Conservation (phyloP, 2,797 vertebrate genomes). For the Alexandromys oeconomus region DNA sequence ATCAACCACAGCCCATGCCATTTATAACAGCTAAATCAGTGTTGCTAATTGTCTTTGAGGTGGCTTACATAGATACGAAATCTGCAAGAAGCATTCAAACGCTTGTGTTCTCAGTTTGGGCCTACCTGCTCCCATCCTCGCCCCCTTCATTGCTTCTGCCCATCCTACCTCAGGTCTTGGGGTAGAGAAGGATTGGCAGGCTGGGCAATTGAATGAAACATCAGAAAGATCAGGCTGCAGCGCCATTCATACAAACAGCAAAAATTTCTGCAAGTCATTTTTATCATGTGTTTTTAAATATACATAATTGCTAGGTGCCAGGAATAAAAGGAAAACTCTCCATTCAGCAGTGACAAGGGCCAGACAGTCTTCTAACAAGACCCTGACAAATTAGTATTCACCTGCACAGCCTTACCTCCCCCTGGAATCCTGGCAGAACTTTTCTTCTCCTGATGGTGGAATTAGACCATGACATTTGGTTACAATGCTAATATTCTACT, state of each 20-base stretch:
- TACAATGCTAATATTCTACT: not conserved
- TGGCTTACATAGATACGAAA: not conserved
- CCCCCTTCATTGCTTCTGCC: not conserved
- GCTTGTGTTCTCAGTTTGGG: not conserved
- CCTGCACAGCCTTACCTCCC: not conserved
- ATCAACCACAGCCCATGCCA: not conserved
- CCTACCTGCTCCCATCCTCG: not conserved
- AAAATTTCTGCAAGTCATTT: constrained; percentile 30
- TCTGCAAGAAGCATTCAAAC: constrained; percentile 8
- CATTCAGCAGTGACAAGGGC: not conserved
- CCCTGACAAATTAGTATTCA: not conserved
- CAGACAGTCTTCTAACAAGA: not conserved
- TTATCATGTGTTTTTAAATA: not conserved
- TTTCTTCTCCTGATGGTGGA: not conserved
- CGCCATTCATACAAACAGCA: not conserved
- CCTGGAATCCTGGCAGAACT: not conserved
- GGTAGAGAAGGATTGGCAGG: no score
- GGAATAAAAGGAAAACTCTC: not conserved
- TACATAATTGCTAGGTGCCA: not conserved
- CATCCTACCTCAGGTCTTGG: not conserved
- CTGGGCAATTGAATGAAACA: not conserved
- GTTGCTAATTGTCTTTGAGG: constrained; percentile 19
- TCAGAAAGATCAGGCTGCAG: not conserved
- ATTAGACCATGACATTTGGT: constrained; percentile 22
- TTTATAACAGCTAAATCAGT: constrained; percentile 12